Percentiles rank a stretch among this genome's conserved stretches.
These are phyloP conservation scores for Ianthella basta DNA, from an alignment of 37 sponge, comb jelly and placozoan genomes.

Conservation along the genomic window DNA sequence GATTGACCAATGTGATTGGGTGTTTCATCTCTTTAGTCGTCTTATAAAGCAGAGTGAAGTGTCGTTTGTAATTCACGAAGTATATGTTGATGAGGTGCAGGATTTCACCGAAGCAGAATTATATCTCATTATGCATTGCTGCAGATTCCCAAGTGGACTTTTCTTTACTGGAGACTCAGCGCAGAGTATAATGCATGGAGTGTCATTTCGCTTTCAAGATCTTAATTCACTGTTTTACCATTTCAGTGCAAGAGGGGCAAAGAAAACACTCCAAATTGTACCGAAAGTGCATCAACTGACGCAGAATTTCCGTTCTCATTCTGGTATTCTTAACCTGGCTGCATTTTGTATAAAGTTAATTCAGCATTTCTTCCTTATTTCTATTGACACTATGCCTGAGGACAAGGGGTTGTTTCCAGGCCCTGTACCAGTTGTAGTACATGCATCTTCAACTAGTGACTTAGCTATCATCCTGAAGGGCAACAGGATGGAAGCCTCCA, in stretches of 20 bases:
- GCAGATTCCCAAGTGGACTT: constrained; percentile 62
- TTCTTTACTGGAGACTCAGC: constrained; percentile 86
- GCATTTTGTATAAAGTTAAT: constrained; percentile 71
- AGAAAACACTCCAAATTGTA: constrained; percentile 12
- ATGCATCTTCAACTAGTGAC: constrained; percentile 53
- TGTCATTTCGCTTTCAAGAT: constrained; percentile 79
- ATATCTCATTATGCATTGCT: constrained; percentile 45
- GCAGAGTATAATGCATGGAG: constrained; percentile 85
- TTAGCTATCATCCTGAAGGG: constrained; percentile 77
- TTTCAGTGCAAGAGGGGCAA: not conserved
- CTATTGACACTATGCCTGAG: constrained; percentile 72
- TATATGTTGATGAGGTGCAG: constrained; percentile 86
- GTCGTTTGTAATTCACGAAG: constrained; percentile 47
- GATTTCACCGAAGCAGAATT: constrained; percentile 92
- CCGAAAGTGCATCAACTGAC: constrained; percentile 61
- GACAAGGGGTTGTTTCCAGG: constrained; percentile 64
- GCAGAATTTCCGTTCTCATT: constrained; percentile 79
- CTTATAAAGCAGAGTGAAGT: constrained; percentile 36
- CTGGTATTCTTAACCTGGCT: constrained; percentile 72
- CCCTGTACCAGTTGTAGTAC: constrained; percentile 59
- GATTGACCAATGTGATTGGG: constrained; percentile 80
- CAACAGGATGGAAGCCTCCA: constrained; percentile 63
- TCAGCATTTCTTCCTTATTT: constrained; percentile 48
- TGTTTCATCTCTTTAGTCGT: constrained; percentile 43
- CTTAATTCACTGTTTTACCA: constrained; percentile 64